Base-by-base conservation (phyloP, 2,888 invertebrate species). In the Thelaira solivaga region DNA sequence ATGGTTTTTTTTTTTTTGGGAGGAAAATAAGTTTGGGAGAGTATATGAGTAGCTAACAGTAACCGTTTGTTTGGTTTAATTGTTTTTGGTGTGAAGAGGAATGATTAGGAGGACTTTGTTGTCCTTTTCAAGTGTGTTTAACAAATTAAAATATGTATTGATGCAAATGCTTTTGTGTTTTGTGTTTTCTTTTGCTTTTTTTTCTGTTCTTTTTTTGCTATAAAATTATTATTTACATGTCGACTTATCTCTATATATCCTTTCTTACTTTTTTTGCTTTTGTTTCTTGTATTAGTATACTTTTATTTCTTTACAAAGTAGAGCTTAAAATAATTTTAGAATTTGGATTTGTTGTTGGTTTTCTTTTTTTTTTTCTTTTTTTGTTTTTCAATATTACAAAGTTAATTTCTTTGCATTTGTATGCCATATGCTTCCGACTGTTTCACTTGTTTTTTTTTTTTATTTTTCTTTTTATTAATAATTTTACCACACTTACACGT, bases 311-410 rank as follows among this genome's bases (percentile, higher is more conserved):
- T 74, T 78, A 78, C 74, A 78, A 78, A 78, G 78, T 78, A 78
- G 69, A 77, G 78, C 78, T 78, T 78, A 78, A 78, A 78, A 69
- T 78, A 78, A 78, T 78, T 78, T 78, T 78, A 78, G 78, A 78
- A 78, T 78, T 78, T 78, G 69, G 78, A 67, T 76, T 76, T 76
- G 78, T 69, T 78, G 64, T 74, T 78, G 43, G n/a, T 59, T 74
- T 34, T 36, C 62, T 61, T 71, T 49, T 36, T 62, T 1, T 45
- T 24, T 55, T 45, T 43, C 4, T 41, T 61, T 43, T 18, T 31
- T 26, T 55, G 8, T 39, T 39, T 39, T 39, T 13, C 4, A 61
- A 29, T 59, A 41, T 59, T 65, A 73, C 47, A 41, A 51, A 67
- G 69, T 64, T 43, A 39, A 26, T 45, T 8, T n/a, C n/a, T 51